Percentiles rank a stretch among this genome's conserved stretches.
These are phyloP conservation scores for Falco punctatus DNA, from an alignment of 2,113 vertebrate species.

Conservation along the genomic window DNA sequence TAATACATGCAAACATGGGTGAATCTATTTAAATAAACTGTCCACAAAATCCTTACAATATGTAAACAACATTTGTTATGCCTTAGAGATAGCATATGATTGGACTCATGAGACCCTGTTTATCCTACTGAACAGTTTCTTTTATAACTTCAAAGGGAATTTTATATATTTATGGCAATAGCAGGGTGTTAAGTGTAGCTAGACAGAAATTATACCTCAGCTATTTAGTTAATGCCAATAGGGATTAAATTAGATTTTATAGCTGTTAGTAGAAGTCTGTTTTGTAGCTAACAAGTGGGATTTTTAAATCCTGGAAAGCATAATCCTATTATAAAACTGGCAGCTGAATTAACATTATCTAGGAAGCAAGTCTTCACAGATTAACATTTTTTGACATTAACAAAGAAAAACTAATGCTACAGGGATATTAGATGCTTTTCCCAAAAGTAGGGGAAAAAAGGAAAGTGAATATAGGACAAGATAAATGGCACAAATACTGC, in stretches of 20 bases:
- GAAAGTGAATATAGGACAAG: slow-evolving; percentile 59
- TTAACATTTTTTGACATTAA: slow-evolving; percentile 78
- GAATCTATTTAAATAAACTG: slow-evolving; percentile 78
- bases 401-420: slow-evolving; percentile 77
- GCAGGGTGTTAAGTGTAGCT: slow-evolving; percentile 77
- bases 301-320: slow-evolving; percentile 82
- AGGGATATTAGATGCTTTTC: slow-evolving; percentile 75
- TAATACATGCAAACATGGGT: slow-evolving; percentile 74
- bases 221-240: slow-evolving; percentile 80
- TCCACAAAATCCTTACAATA: slow-evolving; percentile 73
- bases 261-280: slow-evolving; percentile 78
- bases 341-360: slow-evolving; percentile 80
- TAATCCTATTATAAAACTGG: slow-evolving; percentile 84
- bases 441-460: slow-evolving; percentile 59
- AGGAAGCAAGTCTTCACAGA: slow-evolving; percentile 75
- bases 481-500: slow-evolving; percentile 58
- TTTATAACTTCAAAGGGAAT: slow-evolving; percentile 80
- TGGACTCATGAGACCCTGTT: slow-evolving; percentile 75
- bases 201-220: slow-evolving; percentile 77
- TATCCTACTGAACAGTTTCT: slow-evolving; percentile 75
- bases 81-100: slow-evolving; percentile 76
- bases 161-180: slow-evolving; percentile 78
- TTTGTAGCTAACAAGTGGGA: slow-evolving; percentile 81
- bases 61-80: slow-evolving; percentile 82
- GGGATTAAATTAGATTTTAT: slow-evolving; percentile 84